phyloP scores from a whole-genome alignment of 35 echinoderm and acorn worm species.

The Ophiothrix spiculata region DNA sequence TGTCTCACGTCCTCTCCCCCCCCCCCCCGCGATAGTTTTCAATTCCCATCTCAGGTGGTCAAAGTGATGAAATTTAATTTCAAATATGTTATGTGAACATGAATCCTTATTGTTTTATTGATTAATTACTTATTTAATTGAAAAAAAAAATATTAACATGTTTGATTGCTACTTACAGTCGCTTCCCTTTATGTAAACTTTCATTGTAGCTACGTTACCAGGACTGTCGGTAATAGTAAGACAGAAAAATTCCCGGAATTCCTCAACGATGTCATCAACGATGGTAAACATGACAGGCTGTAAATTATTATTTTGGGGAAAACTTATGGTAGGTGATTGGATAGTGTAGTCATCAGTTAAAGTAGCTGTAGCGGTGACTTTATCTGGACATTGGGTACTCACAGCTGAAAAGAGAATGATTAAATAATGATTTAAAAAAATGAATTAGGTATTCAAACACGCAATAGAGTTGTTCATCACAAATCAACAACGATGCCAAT shows the following conservation, averaged over 20 bases:
- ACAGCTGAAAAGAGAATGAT: neutral
- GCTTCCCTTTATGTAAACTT: neutral
- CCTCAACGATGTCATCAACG: neutral
- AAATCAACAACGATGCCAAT: too few species aligned
- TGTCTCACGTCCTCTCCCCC: too few species aligned
- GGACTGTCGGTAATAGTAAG: neutral
- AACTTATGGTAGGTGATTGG: neutral
- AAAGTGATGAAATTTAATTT: too few species aligned
- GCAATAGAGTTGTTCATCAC: too few species aligned
- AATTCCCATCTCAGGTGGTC: too few species aligned
- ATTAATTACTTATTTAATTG: too few species aligned
- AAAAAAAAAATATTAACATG: too few species aligned
- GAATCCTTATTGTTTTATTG: too few species aligned
- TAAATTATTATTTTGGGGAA: neutral
- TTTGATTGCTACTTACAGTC: neutral
- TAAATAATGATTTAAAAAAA: neutral
- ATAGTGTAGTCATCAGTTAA: neutral
- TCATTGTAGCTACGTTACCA: neutral
- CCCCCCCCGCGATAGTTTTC: too few species aligned
- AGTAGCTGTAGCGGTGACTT: neutral
- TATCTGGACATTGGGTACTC: neutral
- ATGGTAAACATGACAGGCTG: neutral
- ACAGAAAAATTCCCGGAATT: neutral
- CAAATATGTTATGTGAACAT: too few species aligned
- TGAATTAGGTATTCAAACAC: too few species aligned